Percentiles rank a stretch among this genome's conserved stretches.
Conservation (phyloP, 37 sponge, comb jelly and placozoan species). For the Chondrosia reniformis region DNA sequence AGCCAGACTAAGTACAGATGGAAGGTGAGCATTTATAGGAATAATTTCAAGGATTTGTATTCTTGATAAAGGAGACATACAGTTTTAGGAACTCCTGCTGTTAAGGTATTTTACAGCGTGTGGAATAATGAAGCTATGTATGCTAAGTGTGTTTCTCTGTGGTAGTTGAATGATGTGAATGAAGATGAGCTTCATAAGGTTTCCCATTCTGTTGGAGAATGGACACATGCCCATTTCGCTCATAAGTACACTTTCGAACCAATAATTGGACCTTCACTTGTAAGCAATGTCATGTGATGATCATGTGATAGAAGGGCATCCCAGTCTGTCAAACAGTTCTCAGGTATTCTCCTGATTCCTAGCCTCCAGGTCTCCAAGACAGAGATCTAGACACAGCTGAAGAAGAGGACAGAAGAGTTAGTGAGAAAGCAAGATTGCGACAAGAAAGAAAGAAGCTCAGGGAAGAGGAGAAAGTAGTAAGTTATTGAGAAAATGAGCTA, state of each 20-base stretch:
- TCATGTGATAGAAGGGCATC: no score
- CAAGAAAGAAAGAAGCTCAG: conserved; percentile 11
- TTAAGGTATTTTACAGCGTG: no score
- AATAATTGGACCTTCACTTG: neutral
- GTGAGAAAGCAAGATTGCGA: neutral
- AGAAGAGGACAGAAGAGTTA: conserved; percentile 2
- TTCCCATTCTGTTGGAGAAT: neutral
- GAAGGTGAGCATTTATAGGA: conserved; percentile 83
- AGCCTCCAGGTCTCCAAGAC: neutral
- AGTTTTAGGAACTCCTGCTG: no score
- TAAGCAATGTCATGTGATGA: neutral
- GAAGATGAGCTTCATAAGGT: conserved; percentile 11
- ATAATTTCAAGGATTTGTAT: no score
- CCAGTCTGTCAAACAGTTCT: no score
- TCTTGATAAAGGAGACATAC: no score
- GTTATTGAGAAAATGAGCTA: no score
- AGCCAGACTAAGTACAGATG: conserved; percentile 66
- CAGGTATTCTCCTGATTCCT: neutral
- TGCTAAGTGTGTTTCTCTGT: no score
- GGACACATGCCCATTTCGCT: neutral
- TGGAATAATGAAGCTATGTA: no score
- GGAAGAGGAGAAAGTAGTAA: conserved; percentile 9
- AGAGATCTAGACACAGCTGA: neutral
- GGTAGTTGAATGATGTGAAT: neutral
- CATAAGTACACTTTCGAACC: neutral